Evolutionary conservation across 2,888 invertebrate genomes (phyloP).

Genomic region (Brachynemurus nebulosus): DNA sequence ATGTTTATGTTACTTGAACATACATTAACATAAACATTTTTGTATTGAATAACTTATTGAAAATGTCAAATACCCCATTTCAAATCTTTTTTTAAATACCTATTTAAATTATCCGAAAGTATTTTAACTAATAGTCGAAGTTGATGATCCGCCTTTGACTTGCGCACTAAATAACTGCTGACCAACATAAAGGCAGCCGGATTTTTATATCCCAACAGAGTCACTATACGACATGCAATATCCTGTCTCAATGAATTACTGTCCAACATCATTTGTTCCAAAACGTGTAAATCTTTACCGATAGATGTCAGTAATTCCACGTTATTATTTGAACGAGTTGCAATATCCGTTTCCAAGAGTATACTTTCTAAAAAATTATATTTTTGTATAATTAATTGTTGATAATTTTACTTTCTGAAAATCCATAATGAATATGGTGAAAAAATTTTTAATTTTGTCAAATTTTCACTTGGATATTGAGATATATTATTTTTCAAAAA

Average conservation of each 20-base stretch:
- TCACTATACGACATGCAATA: conserved; percentile 42
- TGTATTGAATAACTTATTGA: too few species aligned
- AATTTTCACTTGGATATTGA: too few species aligned
- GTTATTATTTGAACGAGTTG: conserved; percentile 32
- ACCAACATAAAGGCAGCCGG: conserved; percentile 47
- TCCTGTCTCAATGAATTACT: conserved; percentile 39
- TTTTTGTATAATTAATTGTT: too few species aligned
- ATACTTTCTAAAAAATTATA: conserved; percentile 41
- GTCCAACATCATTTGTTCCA: conserved; percentile 41
- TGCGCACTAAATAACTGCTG: conserved; percentile 43
- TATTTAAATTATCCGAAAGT: conserved; percentile 39
- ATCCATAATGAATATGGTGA: too few species aligned
- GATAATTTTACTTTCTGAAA: too few species aligned
- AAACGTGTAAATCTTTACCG: conserved; percentile 36
- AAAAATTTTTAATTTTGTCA: too few species aligned
- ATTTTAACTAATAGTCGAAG: conserved; percentile 46
- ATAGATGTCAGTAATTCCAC: conserved; percentile 39
- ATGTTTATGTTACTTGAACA: too few species aligned
- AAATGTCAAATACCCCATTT: too few species aligned
- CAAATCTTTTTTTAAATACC: too few species aligned
- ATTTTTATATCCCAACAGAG: conserved; percentile 43
- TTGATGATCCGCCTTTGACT: conserved; percentile 41
- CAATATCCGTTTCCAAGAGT: conserved; percentile 45
- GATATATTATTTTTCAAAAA: too few species aligned
- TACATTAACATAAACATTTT: too few species aligned